These are phyloP conservation scores for Actenoides lindsayi DNA, from an alignment of 2,113 vertebrate species.

Conservation along the genomic window DNA sequence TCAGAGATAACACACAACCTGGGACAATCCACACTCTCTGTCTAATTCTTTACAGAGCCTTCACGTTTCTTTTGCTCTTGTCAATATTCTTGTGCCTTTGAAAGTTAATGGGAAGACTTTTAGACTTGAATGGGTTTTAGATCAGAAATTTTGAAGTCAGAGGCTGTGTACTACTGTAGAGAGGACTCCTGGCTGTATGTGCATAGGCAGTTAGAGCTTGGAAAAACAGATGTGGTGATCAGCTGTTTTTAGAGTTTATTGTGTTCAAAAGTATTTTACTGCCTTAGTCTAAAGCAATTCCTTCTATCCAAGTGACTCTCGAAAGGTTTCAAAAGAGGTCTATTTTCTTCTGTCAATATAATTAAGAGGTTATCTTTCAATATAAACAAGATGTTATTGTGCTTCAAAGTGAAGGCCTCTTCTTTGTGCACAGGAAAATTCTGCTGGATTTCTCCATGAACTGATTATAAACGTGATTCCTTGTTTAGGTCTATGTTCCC, in stretches of 20 bases:
- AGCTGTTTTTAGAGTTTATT: background rate
- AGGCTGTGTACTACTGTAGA: background rate
- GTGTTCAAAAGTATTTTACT: background rate
- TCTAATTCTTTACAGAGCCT: background rate
- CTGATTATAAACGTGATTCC: background rate
- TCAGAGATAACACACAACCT: background rate
- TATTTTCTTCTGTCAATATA: background rate
- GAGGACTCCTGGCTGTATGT: background rate
- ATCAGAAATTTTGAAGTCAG: background rate
- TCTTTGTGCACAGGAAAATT: background rate
- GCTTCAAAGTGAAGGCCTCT: background rate
- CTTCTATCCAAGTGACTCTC: background rate
- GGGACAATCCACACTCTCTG: background rate
- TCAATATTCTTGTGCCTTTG: background rate
- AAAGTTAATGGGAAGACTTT: background rate
- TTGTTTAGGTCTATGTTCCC: background rate
- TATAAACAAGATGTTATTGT: background rate
- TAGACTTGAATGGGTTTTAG: background rate
- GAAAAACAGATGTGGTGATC: background rate
- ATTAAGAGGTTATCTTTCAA: background rate
- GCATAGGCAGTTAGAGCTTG: background rate
- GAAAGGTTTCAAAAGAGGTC: background rate
- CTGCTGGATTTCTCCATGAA: background rate
- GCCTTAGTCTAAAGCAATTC: background rate
- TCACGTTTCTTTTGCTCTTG: background rate